Evolutionary conservation across 2,797 vertebrate genomes (phyloP).

Genomic region (Columba guinea): DNA sequence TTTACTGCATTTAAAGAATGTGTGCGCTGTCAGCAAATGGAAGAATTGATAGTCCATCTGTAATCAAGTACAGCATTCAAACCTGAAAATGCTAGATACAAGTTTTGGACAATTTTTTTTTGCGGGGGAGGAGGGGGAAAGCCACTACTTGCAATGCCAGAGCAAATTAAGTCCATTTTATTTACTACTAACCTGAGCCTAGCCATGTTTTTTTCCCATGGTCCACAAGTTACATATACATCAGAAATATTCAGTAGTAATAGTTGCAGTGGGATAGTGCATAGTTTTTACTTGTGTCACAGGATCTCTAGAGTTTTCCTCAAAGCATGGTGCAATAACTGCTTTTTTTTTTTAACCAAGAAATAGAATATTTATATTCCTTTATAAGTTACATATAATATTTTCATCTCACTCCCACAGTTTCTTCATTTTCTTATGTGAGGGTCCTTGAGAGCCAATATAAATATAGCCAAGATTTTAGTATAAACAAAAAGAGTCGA

Average conservation of each 20-base stretch:
- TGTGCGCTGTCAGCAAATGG: background rate
- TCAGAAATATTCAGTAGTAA: background rate
- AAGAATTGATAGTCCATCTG: background rate
- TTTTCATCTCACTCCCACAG: constrained; percentile 1
- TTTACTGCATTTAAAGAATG: constrained; percentile 14
- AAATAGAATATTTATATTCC: background rate
- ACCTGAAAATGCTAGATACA: background rate
- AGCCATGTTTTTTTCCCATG: background rate
- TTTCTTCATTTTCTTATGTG: constrained; percentile 32
- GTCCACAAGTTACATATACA: background rate
- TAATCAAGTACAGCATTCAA: background rate
- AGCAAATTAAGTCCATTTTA: background rate
- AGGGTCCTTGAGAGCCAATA: constrained; percentile 16
- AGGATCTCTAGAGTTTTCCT: background rate
- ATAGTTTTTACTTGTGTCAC: background rate
- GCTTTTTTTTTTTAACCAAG: background rate
- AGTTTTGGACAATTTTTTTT: background rate
- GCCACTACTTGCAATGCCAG: background rate
- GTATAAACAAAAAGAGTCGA: background rate
- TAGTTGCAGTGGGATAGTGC: background rate
- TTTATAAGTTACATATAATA: background rate
- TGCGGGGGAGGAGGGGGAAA: fast-evolving
- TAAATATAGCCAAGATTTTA: constrained; percentile 35
- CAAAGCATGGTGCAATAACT: background rate
- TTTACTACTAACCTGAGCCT: background rate